Conservation (phyloP, 2,113 vertebrate genomes). For the Pseudolaguvia tuberculata region DNA sequence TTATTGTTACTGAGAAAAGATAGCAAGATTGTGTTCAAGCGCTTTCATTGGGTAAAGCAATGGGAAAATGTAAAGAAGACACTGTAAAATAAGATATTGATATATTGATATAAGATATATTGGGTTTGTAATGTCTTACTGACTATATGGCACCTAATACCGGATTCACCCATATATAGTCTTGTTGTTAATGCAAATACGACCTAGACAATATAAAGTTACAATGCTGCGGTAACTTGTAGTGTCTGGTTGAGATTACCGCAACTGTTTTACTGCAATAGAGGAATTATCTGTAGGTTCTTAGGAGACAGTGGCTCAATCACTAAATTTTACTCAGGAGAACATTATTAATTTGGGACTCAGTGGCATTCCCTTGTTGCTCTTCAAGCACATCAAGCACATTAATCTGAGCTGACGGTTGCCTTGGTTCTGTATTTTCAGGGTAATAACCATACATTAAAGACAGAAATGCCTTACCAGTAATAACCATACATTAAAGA, state of each 20-base stretch:
- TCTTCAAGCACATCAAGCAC: slow-evolving; percentile 52
- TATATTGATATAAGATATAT: too few relatives aligned
- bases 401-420: slow-evolving; percentile 65
- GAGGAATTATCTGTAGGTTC: slow-evolving; percentile 1
- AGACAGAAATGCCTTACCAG: slow-evolving; percentile 49
- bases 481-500: too few relatives aligned
- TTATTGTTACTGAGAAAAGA: too few relatives aligned
- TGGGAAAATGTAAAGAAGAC: neutral
- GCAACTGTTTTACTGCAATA: neutral
- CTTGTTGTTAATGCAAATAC: neutral
- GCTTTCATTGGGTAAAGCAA: too few relatives aligned
- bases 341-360: slow-evolving; percentile 56
- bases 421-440: slow-evolving; percentile 64
- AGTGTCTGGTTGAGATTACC: neutral
- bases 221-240: neutral
- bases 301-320: slow-evolving; percentile 50
- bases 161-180: neutral
- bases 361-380: slow-evolving; percentile 12
- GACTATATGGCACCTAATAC: too few relatives aligned
- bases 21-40: too few relatives aligned
- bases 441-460: slow-evolving; percentile 59
- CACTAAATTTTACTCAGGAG: slow-evolving; percentile 47
- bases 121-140: neutral
- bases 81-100: neutral
- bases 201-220: neutral